These are phyloP conservation scores for Temnothorax nylanderi DNA, from an alignment of 1,140 invertebrate genomes.

Conservation along the genomic window DNA sequence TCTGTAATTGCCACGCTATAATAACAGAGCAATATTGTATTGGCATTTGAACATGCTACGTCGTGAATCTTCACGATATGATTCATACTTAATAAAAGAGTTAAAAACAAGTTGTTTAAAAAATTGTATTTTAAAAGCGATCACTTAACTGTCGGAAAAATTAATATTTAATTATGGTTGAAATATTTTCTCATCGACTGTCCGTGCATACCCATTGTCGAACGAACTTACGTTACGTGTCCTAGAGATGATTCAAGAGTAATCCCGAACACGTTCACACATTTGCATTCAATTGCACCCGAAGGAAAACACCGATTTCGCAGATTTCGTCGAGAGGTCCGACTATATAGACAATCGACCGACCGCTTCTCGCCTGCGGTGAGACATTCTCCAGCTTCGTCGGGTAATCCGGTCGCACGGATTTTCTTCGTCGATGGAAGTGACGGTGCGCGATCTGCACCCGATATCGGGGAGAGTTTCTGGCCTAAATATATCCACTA, in stretches of 20 bases:
- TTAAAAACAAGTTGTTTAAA: background rate
- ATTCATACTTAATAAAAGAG: background rate
- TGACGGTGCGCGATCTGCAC: conserved; percentile 10
- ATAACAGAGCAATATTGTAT: conserved; percentile 20
- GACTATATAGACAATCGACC: conserved; percentile 33
- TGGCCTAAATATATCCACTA: conserved; percentile 60
- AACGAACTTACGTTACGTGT: background rate
- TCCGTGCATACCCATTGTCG: background rate
- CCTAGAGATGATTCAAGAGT: background rate
- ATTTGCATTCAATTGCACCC: conserved; percentile 26
- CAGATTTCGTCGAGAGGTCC: conserved; percentile 22
- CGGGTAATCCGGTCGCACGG: conserved; percentile 57
- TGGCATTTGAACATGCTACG: background rate
- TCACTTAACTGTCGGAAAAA: background rate
- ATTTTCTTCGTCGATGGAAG: conserved; percentile 46
- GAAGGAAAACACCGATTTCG: conserved; percentile 16
- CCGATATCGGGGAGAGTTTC: conserved; percentile 25
- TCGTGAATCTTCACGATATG: background rate
- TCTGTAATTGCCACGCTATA: conserved; percentile 43
- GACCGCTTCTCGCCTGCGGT: conserved; percentile 7
- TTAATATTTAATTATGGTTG: background rate
- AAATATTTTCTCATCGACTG: background rate
- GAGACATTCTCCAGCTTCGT: conserved; percentile 30
- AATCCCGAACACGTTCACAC: conserved; percentile 8
- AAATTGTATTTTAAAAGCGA: background rate